Conservation (phyloP, 2,888 invertebrate species). For the Candidula unifasciata region DNA sequence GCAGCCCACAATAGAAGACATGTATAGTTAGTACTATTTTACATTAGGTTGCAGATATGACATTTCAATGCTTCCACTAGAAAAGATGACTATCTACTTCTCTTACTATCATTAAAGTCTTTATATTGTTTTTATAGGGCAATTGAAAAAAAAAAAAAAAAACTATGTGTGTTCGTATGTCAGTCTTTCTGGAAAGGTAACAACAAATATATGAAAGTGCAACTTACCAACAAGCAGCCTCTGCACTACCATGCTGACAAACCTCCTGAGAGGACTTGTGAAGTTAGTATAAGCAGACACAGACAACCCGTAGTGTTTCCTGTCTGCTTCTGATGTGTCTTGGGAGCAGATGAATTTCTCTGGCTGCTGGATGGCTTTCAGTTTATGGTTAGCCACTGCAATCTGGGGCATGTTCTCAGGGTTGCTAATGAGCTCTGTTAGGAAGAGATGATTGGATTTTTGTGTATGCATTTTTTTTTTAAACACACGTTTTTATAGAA, state of each 20-base stretch:
- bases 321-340: constrained; percentile 1
- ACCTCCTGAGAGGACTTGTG: constrained; percentile 70
- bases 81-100: too few relatives aligned
- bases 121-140: too few relatives aligned
- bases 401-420: constrained; percentile 70
- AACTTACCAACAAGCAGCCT: constrained; percentile 60
- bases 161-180: too few relatives aligned
- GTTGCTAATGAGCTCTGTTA: constrained; percentile 43
- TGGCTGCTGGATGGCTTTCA: constrained; percentile 62
- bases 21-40: too few relatives aligned
- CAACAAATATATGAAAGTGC: neutral
- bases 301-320: constrained; percentile 65
- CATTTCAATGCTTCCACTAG: too few relatives aligned
- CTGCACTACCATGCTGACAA: constrained; percentile 71
- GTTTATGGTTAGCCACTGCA: constrained; percentile 63
- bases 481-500: too few relatives aligned
- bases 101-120: too few relatives aligned
- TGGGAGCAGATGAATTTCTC: constrained; percentile 62
- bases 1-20: too few relatives aligned
- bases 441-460: neutral
- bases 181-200: neutral
- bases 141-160: too few relatives aligned
- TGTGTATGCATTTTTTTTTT: too few relatives aligned
- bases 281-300: constrained; percentile 63
- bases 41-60: too few relatives aligned